Conservation (phyloP, 2,113 vertebrate genomes). For the Gambusia affinis region DNA sequence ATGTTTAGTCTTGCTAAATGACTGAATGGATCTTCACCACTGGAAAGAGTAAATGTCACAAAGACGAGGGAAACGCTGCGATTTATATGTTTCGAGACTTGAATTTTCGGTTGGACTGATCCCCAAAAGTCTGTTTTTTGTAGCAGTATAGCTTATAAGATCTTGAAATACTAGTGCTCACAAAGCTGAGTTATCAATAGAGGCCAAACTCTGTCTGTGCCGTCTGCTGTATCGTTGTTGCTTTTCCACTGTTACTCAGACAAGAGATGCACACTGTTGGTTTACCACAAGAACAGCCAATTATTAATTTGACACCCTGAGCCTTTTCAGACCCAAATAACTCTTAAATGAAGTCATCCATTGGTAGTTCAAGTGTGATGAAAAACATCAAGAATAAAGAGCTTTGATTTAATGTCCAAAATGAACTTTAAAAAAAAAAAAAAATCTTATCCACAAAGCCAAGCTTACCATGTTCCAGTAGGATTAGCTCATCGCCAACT, state of each 20-base stretch:
- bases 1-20: conserved; percentile 22
- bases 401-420: conserved; percentile 15
- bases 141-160: conserved; percentile 52
- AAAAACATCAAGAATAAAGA: neutral
- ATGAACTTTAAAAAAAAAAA: neutral
- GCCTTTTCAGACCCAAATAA: neutral
- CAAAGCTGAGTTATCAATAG: conserved; percentile 30
- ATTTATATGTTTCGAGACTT: conserved; percentile 30
- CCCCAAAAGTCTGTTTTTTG: conserved; percentile 36
- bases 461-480: neutral
- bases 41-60: conserved; percentile 49
- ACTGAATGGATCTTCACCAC: conserved; percentile 36
- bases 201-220: conserved; percentile 46
- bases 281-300: neutral
- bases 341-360: too few relatives aligned
- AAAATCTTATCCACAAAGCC: neutral
- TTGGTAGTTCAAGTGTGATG: neutral
- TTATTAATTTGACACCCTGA: neutral
- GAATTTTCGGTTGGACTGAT: conserved; percentile 44
- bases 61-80: conserved; percentile 34
- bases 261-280: conserved; percentile 16
- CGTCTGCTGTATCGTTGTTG: conserved; percentile 64
- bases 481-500: neutral
- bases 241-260: conserved; percentile 17
- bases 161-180: conserved; percentile 40